phyloP scores from a whole-genome alignment of 2,113 vertebrate species.

The Tragelaphus strepsiceros region DNA sequence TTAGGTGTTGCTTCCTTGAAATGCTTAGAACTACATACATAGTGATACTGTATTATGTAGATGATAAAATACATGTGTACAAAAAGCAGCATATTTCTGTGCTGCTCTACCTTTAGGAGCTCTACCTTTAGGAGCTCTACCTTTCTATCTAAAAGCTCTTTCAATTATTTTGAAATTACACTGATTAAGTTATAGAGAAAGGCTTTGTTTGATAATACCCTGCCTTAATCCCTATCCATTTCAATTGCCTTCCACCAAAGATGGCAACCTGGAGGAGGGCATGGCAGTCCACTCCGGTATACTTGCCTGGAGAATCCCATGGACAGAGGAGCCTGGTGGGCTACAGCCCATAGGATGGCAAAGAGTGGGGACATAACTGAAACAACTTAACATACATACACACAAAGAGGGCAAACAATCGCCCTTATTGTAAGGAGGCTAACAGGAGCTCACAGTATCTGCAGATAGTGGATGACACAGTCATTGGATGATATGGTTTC shows the following conservation, averaged over 20 bases:
- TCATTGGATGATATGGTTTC: neutral
- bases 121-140: accelerated
- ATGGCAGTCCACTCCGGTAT: neutral
- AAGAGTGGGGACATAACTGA: neutral
- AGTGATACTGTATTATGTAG: neutral
- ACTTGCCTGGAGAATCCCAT: neutral
- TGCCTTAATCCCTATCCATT: neutral
- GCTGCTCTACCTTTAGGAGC: neutral
- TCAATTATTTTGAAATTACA: neutral
- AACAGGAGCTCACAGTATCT: neutral
- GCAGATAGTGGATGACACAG: neutral
- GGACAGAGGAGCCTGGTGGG: neutral
- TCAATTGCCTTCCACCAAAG: neutral
- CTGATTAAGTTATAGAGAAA: neutral
- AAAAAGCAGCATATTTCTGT: neutral
- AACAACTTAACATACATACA: neutral
- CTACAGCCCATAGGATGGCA: neutral
- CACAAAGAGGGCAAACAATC: neutral
- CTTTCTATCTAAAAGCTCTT: neutral
- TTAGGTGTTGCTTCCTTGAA: neutral
- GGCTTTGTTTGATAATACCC: neutral
- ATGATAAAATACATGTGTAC: neutral
- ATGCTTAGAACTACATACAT: neutral
- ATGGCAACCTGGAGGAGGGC: neutral
- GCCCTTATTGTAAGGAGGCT: neutral